phyloP scores from a whole-genome alignment of 2,797 vertebrate genomes.

The Tragopan temminckii region DNA sequence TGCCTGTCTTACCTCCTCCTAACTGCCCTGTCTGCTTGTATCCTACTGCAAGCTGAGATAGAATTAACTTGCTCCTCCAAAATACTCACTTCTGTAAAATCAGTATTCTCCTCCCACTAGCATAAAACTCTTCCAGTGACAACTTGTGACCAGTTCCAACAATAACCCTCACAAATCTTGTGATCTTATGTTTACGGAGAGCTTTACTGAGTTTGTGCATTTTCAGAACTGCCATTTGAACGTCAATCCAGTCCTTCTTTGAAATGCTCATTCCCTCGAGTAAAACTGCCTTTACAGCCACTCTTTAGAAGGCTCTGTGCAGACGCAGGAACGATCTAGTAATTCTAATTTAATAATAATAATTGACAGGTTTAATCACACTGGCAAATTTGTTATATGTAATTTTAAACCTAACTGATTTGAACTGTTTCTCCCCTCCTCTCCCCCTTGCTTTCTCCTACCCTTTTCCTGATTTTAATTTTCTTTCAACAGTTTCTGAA shows the following conservation, averaged over 20 bases:
- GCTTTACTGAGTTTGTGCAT: background rate
- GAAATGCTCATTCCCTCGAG: background rate
- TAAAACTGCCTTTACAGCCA: background rate
- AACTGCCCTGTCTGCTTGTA: background rate
- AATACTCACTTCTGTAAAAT: background rate
- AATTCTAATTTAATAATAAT: background rate
- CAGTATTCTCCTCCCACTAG: background rate
- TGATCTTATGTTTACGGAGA: background rate
- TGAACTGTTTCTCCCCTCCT: background rate
- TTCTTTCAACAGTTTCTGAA: background rate
- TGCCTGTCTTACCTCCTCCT: background rate
- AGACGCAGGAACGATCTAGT: background rate
- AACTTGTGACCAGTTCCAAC: background rate
- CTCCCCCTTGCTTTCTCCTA: background rate
- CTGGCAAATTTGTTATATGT: background rate
- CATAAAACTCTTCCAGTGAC: background rate
- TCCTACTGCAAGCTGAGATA: background rate
- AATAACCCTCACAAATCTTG: background rate
- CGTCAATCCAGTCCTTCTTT: background rate
- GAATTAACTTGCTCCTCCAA: background rate
- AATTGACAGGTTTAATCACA: background rate
- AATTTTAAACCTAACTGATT: background rate
- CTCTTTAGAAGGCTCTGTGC: background rate
- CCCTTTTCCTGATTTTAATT: background rate
- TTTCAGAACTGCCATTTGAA: background rate